Conservation (phyloP, 2,113 vertebrate genomes). For the Cisticola juncidis region DNA sequence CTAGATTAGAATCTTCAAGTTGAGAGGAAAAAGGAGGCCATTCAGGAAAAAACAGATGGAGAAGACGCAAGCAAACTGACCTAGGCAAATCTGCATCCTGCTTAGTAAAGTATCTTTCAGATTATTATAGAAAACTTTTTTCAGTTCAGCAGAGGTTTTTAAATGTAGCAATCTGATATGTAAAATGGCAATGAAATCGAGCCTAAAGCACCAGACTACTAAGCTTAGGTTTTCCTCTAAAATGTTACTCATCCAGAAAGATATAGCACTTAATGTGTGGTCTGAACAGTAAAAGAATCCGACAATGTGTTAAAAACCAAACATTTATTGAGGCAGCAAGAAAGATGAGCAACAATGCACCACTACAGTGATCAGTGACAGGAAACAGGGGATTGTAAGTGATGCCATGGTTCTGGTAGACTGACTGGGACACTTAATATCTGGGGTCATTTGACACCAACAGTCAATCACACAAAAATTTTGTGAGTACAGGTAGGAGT, state of each 20-base stretch:
- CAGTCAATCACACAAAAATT: neutral
- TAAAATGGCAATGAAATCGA: neutral
- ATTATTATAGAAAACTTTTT: neutral
- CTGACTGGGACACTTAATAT: neutral
- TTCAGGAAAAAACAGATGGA: neutral
- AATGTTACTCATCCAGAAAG: neutral
- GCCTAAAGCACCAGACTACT: neutral
- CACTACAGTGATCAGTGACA: neutral
- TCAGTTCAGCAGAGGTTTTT: neutral
- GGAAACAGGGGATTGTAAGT: neutral
- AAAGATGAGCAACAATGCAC: neutral
- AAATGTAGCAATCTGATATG: neutral
- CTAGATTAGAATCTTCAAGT: neutral
- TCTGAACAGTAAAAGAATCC: neutral
- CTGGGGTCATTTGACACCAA: neutral
- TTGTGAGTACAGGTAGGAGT: neutral
- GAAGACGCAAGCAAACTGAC: neutral
- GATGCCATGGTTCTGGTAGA: neutral
- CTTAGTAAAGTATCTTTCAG: neutral
- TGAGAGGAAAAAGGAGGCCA: neutral
- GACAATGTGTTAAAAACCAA: neutral
- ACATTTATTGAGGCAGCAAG: neutral
- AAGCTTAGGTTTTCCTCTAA: neutral
- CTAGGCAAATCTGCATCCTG: neutral
- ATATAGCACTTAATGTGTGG: neutral